Conservation (phyloP, 2,888 invertebrate genomes). For the Eristalis pertinax region DNA sequence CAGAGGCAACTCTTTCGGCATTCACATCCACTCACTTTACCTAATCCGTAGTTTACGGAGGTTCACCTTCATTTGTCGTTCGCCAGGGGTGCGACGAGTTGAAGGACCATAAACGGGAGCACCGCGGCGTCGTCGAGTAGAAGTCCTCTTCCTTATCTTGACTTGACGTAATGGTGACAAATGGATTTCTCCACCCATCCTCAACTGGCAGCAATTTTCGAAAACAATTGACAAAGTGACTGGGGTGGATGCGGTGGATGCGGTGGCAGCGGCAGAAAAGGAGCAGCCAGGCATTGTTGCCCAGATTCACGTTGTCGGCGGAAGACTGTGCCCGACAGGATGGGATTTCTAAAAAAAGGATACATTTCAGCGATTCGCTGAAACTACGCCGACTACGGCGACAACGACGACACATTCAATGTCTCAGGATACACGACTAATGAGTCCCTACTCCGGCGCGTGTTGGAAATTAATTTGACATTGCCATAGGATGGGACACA, state of each 20-base stretch:
- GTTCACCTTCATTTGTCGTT: not conserved
- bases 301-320: slow-evolving; percentile 3
- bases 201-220: not conserved
- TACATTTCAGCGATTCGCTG: not conserved
- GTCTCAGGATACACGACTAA: not conserved
- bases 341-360: not conserved
- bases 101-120: not conserved
- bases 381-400: slow-evolving; percentile 6
- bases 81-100: not conserved
- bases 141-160: slow-evolving; percentile 10
- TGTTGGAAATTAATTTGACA: slow-evolving; percentile 46
- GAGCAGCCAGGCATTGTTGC: not conserved
- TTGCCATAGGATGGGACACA: not conserved
- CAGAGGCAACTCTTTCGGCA: slow-evolving; percentile 18
- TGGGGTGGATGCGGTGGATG: not conserved
- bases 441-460: not conserved
- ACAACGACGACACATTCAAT: not conserved
- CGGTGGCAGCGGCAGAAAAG: not conserved
- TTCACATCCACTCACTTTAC: slow-evolving; percentile 20
- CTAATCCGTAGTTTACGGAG: slow-evolving; percentile 44
- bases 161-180: slow-evolving; percentile 32
- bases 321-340: not conserved
- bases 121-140: not conserved
- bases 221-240: slow-evolving; percentile 20
- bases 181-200: slow-evolving; percentile 5